Evolutionary conservation across 2,113 vertebrate genomes (phyloP).

Genomic region (Pitta sordida): DNA sequence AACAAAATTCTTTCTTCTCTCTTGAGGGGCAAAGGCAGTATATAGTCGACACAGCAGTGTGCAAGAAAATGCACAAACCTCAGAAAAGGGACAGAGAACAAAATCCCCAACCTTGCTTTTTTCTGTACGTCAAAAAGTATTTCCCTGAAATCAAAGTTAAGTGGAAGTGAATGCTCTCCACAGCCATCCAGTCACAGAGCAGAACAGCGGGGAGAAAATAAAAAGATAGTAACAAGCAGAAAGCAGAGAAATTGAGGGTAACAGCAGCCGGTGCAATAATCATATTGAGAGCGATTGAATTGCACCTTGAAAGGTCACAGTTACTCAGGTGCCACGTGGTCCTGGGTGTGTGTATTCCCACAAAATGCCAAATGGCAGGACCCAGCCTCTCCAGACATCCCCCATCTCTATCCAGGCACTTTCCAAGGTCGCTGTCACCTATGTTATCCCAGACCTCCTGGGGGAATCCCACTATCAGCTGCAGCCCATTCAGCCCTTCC

Average conservation of each 20-base stretch:
- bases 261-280: background rate
- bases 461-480: background rate
- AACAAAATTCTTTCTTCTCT: background rate
- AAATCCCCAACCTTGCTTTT: background rate
- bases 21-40: background rate
- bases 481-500: accelerated
- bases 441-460: accelerated
- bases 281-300: background rate
- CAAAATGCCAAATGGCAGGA: background rate
- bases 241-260: background rate
- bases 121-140: slow-evolving; percentile 1
- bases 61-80: background rate
- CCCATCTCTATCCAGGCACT: background rate
- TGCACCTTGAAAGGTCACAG: background rate
- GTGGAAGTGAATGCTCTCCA: slow-evolving; percentile 30
- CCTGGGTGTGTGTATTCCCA: background rate
- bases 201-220: background rate
- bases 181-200: background rate
- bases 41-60: background rate
- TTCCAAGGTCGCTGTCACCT: background rate
- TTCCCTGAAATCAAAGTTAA: slow-evolving; percentile 8
- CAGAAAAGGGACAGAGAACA: background rate
- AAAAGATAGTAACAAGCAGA: background rate
- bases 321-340: background rate
- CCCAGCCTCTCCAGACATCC: background rate